Evolutionary conservation across 2,888 invertebrate species (phyloP), one percentile per base, ranked within the genome.

Genomic region (Busseola fusca): DNA sequence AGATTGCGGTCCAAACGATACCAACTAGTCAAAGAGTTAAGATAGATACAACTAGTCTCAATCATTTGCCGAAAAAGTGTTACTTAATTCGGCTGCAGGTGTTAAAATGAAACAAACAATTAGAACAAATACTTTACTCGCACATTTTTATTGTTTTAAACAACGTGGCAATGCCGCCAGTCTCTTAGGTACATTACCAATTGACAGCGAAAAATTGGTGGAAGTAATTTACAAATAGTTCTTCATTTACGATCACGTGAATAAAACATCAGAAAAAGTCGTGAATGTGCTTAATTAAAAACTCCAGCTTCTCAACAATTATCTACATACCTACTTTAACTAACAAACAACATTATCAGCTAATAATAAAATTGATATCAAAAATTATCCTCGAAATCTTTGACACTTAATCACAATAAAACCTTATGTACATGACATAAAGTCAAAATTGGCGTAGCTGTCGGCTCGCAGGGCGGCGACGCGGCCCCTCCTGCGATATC

Each of bases 401-500:
- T 9, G 2, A 5, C 1, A 48, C 5, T 10, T 40, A 62, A 63
- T 83, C 80, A 92, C 77, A 93, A 57, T 5, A 93, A 75, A n/a
- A 95, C 93, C 64, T 94, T 95, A 83, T 95, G 95, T 0, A 92
- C 77, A 84, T 93, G 93, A 52, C 97, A 96, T 66, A 98, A 88
- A 16, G 97, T 96, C 37, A 97, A 87, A 68, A 98, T 92, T 0
- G 98, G 97, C 16, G 97, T 96, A 18, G 97, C 98, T 4, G 97
- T 97, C 0, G 98, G 97, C 64, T 97, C 96, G 0, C 96, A 91
- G 0, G 98, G 98, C 25, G 97, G 96, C 14, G 95, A 93, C 0
- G 98, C 98, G 6, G 97, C 96, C 0, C 97, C 97, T 0, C 97
- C 97, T 18, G 98, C 98, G 57, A 98, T 97, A 86, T 98, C 98